Base-by-base conservation (phyloP, 2,113 vertebrate genomes). In the Ophthalmotilapia sp. region DNA sequence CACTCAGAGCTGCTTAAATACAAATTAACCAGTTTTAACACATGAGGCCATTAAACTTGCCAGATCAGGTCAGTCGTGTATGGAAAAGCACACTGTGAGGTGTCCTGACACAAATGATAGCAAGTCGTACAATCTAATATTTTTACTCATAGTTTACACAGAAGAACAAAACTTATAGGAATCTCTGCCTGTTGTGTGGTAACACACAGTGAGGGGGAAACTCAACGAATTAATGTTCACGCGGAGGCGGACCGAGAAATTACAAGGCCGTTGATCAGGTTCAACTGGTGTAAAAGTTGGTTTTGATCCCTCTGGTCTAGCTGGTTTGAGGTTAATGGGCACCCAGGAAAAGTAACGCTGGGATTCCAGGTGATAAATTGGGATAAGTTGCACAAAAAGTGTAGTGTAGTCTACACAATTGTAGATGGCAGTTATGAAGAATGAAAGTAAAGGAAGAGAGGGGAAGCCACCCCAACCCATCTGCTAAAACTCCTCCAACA, bases 401-500 rank as follows among this genome's bases (percentile, higher is more conserved):
- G 58, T 60, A 33, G 29, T 2, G 58, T 36, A 19, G 58, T 33
- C 17, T 62, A 62, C 31, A 62, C 14, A 45, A 49, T 65, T 75
- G 3, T 53, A 4, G 2, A 3, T 60, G 87, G 56, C 49, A 84
- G 84, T 90, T 83, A 65, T 65, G 19, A 65, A 75, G 60, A 3
- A 68, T 45, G 11, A 11, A 6, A 36, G 42, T 40, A 15, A 38
- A 53, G 81, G 62, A 65, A 3, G 36, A 56, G 51, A 81, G 47
- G 13, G 4, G 73, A 79, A 70, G 40, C 51, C 9, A 80, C 23
- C 29, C 58, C 36, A 23, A 86, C 86, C 53, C 36, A 88, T 89
- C 90, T 75, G 85, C 85, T 86, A 51, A 19, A 92, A 95, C 92
- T 88, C 19, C 94, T 92, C 92, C 36, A 79, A 96, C 96, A 90